Conservation (phyloP, 2,797 vertebrate species). For the Lepidocolaptes lacrymiger region DNA sequence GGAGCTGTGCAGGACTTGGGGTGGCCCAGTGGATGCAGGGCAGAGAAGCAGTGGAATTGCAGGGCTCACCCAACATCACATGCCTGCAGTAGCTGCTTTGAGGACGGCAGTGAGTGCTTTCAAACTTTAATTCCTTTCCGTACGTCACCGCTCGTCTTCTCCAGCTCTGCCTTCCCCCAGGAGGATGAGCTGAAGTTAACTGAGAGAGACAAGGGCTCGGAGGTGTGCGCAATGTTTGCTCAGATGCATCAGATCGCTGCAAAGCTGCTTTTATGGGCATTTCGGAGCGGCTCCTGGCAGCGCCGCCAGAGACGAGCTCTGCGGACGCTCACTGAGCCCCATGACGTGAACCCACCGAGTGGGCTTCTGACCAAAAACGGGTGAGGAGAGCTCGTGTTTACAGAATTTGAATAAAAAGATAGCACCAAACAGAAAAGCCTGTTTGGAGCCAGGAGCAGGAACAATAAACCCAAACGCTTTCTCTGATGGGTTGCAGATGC, state of each 20-base stretch:
- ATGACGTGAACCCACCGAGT: not conserved
- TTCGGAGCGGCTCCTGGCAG: not conserved
- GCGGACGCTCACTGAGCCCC: not conserved
- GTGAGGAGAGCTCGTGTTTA: not conserved
- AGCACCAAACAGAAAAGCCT: not conserved
- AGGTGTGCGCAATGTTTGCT: constrained; percentile 7
- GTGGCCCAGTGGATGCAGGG: not conserved
- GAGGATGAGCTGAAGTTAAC: constrained; percentile 54
- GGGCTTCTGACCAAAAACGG: constrained; percentile 3
- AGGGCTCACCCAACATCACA: not conserved
- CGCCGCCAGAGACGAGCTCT: fast-evolving
- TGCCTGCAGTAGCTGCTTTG: not conserved
- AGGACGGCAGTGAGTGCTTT: not conserved
- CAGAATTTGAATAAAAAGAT: not conserved
- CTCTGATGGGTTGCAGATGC: constrained; percentile 32
- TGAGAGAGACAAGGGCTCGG: constrained; percentile 41
- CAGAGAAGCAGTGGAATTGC: not conserved
- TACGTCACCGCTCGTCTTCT: not conserved
- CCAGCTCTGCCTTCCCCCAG: constrained; percentile 35
- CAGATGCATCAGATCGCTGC: not conserved
- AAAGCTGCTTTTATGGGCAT: constrained; percentile 68
- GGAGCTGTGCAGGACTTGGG: not conserved
- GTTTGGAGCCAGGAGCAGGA: not conserved
- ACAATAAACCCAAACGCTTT: not conserved
- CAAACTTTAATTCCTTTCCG: constrained; percentile 48